Conservation (phyloP, 2,113 vertebrate species). For the Coreoperca whiteheadi region DNA sequence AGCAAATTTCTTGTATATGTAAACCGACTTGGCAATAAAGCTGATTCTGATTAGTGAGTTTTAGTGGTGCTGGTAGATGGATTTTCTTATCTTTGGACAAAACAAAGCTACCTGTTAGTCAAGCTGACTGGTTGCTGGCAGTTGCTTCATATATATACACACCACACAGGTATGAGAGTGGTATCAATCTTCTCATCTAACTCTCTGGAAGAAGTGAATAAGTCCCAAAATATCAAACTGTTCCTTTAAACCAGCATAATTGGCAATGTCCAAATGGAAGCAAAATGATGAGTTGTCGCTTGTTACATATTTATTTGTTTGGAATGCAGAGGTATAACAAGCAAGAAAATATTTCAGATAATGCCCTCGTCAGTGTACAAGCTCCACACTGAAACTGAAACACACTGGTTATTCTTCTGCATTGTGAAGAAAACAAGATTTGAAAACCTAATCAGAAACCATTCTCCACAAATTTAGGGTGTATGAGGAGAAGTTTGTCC, state of each 20-base stretch:
- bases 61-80: too few relatives aligned
- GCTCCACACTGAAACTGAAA: not conserved
- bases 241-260: not conserved
- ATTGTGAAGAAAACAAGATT: not conserved
- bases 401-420: not conserved
- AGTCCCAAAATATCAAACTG: not conserved
- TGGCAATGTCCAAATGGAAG: not conserved
- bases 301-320: not conserved
- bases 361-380: not conserved
- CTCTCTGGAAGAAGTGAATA: too few relatives aligned
- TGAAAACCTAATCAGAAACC: not conserved
- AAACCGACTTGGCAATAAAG: too few relatives aligned
- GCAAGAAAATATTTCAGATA: not conserved
- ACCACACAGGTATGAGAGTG: not conserved
- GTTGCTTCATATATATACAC: not conserved
- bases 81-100: too few relatives aligned
- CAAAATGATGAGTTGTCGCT: not conserved
- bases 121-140: not conserved
- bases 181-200: not conserved
- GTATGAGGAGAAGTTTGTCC: not conserved
- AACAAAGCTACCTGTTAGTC: not conserved
- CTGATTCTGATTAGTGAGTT: not conserved
- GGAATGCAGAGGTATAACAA: not conserved
- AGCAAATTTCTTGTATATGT: too few relatives aligned
- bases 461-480: not conserved